Evolutionary conservation across 2,797 vertebrate species (phyloP), one percentile per base, ranked within the genome.

Genomic region (Pipistrellus pygmaeus): DNA sequence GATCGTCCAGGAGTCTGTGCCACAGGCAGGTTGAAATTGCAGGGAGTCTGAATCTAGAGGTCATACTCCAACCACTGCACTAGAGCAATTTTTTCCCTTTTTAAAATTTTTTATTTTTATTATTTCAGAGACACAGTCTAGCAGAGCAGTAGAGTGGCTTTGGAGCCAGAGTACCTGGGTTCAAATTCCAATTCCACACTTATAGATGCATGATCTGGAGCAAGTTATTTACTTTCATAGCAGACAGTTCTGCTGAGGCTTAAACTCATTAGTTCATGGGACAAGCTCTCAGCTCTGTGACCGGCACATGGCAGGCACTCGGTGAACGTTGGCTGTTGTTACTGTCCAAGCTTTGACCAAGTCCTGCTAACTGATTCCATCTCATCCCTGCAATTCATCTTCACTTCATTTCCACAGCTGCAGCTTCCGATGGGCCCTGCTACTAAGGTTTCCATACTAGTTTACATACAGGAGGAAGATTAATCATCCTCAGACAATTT

Each of bases 191-290:
- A 27, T 69, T 86, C 51, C 38, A 69, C 38, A 20, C 3, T 87
- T 77, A 68, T 0, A 69, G 21, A 23, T 85, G 14, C 84, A 86
- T 3, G 8, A 32, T 38, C 51, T 68, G 32, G 9, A 91, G 51
- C 60, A 82, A 72, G 69, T 88, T 85, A 44, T 55, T 86, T 76
- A 73, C 88, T 75, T 84, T 89, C 41, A 41, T 78, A 46, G 92
- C 60, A 44, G 25, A 83, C 5, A 41, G 55, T 68, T 83, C 64
- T 68, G 14, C 32, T 92, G 77, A 78, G 20, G 9, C 68, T 88
- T 15, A 21, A 38, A 85, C 69, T 71, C 64, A n/a, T 62, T 76
- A n/a, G 83, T 41, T 89, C 80, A 38, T 1, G 1, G 38, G 46
- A 41, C 5, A 35, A 84, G 48, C 32, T 35, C 41, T 92, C 32